phyloP scores from a whole-genome alignment of 2,888 invertebrate species.

The Harmothoe impar region DNA sequence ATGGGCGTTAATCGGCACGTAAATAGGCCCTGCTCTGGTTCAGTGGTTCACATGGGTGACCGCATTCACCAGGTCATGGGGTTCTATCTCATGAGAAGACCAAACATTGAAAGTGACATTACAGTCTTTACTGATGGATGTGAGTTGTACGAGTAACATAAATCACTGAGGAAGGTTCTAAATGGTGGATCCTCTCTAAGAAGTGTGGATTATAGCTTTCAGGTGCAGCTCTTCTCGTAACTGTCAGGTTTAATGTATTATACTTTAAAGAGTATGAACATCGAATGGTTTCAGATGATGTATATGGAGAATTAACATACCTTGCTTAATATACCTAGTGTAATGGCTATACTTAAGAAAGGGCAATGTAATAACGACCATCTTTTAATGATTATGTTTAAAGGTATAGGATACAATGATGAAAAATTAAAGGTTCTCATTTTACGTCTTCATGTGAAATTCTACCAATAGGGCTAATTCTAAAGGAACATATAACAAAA shows the following conservation, averaged over 20 bases:
- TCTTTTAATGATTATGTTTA: too few relatives aligned
- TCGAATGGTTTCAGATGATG: too few relatives aligned
- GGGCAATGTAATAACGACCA: too few relatives aligned
- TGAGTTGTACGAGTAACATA: not conserved
- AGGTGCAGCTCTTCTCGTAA: not conserved
- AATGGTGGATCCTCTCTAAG: not conserved
- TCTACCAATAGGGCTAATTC: too few relatives aligned
- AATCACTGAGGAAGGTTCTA: not conserved
- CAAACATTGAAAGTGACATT: not conserved
- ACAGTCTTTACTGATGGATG: not conserved
- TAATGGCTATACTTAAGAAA: too few relatives aligned
- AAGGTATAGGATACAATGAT: too few relatives aligned
- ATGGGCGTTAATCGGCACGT: not conserved
- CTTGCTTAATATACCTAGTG: too few relatives aligned
- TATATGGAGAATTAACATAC: too few relatives aligned
- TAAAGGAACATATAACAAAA: too few relatives aligned
- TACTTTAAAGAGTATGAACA: too few relatives aligned
- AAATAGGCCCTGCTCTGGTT: not conserved
- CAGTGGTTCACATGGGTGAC: not conserved
- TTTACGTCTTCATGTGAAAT: too few relatives aligned
- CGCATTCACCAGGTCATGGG: slow-evolving; percentile 5
- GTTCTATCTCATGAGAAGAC: not conserved
- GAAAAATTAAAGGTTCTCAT: too few relatives aligned
- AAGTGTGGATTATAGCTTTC: not conserved
- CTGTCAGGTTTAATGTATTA: not conserved